Percentiles rank a stretch among this genome's conserved stretches.
phyloP scores from a whole-genome alignment of 2,797 vertebrate species.

The Artibeus jamaicensis region DNA sequence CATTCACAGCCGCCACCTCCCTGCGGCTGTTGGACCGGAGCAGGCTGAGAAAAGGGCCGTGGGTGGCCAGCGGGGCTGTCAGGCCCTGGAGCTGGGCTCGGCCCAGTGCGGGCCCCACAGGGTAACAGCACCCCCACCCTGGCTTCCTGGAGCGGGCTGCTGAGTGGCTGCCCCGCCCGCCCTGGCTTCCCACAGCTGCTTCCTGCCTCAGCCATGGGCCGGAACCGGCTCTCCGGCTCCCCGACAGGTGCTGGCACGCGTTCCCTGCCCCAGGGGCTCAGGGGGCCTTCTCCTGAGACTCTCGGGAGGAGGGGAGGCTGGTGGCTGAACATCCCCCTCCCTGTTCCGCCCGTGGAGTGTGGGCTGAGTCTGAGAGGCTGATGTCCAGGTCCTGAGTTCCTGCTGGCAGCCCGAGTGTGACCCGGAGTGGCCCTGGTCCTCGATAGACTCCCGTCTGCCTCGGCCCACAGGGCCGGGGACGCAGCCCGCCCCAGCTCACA shows the following conservation, averaged over 20 bases:
- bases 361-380: accelerated
- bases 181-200: neutral
- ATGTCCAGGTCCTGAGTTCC: neutral
- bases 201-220: neutral
- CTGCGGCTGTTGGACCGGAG: accelerated
- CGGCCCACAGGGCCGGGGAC: neutral
- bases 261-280: neutral
- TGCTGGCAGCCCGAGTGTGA: neutral
- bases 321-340: neutral
- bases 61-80: accelerated
- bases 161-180: neutral
- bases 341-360: accelerated
- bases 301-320: too few relatives aligned
- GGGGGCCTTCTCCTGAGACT: neutral
- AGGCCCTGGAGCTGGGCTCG: neutral
- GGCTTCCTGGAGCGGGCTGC: accelerated
- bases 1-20: accelerated
- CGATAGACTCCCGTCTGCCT: neutral
- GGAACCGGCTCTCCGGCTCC: neutral
- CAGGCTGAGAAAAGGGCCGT: accelerated
- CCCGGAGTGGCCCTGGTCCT: neutral
- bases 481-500: neutral
- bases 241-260: neutral
- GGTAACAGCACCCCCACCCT: accelerated
- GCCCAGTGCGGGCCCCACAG: accelerated